These are phyloP conservation scores for Eonycteris spelaea DNA, from an alignment of 2,113 vertebrate species.

Conservation along the genomic window DNA sequence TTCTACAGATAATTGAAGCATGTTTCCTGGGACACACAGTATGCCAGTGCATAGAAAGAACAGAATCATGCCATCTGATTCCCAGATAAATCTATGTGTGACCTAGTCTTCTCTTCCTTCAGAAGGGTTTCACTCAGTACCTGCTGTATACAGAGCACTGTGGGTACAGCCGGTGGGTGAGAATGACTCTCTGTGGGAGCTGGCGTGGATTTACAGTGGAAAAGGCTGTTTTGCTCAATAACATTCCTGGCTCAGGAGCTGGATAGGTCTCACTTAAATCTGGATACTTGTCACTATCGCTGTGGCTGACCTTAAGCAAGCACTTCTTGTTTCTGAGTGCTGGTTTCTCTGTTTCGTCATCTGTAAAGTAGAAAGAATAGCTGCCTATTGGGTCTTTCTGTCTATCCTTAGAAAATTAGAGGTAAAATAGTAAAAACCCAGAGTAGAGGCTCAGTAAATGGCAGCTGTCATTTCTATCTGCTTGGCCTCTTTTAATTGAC, in stretches of 20 bases:
- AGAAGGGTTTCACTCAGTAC: background rate
- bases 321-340: background rate
- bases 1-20: background rate
- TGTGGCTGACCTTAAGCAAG: background rate
- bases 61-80: fast-evolving
- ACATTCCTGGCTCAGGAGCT: too few relatives aligned
- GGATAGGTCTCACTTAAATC: background rate
- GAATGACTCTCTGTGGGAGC: fast-evolving
- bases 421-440: background rate
- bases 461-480: background rate
- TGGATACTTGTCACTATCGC: background rate
- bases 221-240: background rate
- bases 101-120: background rate
- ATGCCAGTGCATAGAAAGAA: background rate
- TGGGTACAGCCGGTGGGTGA: background rate
- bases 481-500: background rate
- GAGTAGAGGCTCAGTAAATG: background rate
- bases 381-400: background rate
- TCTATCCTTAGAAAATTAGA: background rate
- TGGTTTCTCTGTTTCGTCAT: background rate
- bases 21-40: background rate
- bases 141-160: background rate
- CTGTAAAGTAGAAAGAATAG: background rate
- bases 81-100: too few relatives aligned
- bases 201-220: background rate